phyloP scores from a whole-genome alignment of 2,888 invertebrate genomes.

The Myopa tessellatipennis region DNA sequence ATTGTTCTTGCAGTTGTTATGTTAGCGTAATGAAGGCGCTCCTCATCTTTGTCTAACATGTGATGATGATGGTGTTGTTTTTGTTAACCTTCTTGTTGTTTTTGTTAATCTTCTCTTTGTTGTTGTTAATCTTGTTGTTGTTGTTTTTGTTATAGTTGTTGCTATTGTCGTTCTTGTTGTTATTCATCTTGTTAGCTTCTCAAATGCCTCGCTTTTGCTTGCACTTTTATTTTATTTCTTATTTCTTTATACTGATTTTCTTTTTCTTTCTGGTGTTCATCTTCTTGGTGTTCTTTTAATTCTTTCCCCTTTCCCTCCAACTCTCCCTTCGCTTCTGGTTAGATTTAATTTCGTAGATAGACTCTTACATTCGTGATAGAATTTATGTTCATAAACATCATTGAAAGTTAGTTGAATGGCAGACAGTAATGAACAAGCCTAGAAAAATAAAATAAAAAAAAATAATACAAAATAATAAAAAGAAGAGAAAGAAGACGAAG shows the following conservation, averaged over 20 bases:
- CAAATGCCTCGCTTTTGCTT: neutral
- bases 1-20: neutral
- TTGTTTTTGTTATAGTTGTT: no score
- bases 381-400: constrained; percentile 27
- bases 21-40: constrained; percentile 9
- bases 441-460: neutral
- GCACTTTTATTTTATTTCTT: no score
- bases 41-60: constrained; percentile 9
- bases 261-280: neutral
- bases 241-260: no score
- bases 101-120: no score
- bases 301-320: neutral
- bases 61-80: no score
- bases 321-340: neutral
- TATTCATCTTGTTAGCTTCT: constrained; percentile 8
- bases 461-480: neutral
- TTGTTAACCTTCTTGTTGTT: no score
- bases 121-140: no score
- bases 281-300: neutral
- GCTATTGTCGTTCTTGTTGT: no score
- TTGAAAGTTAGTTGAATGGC: neutral
- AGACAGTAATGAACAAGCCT: neutral
- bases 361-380: constrained; percentile 33
- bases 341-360: constrained; percentile 34
- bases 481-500: neutral